Conservation (phyloP, 2,113 vertebrate genomes). For the Oncorhynchus kisutch region DNA sequence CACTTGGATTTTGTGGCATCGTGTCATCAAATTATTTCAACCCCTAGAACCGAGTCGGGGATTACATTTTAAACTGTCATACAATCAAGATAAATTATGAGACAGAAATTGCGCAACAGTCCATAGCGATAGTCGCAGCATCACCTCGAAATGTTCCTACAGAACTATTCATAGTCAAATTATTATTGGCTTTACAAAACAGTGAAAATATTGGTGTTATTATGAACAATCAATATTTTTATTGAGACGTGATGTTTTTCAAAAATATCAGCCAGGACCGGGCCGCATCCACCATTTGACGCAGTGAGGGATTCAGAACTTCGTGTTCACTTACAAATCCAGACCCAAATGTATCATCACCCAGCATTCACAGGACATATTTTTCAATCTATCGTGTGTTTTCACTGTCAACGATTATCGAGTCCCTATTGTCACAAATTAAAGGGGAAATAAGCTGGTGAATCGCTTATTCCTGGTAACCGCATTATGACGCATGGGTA, state of each 20-base stretch:
- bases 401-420: conserved; percentile 36
- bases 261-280: background rate
- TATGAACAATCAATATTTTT: background rate
- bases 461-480: conserved; percentile 72
- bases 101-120: conserved; percentile 53
- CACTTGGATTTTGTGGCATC: conserved; percentile 37
- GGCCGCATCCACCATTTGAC: conserved; percentile 11
- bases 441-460: conserved; percentile 65
- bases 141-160: conserved; percentile 17
- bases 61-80: conserved; percentile 41
- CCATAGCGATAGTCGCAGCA: conserved; percentile 6
- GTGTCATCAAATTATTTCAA: conserved; percentile 25
- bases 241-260: background rate
- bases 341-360: conserved; percentile 1
- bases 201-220: background rate
- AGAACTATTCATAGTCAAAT: too few species aligned
- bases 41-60: background rate
- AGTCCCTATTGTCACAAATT: conserved; percentile 66
- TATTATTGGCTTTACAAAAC: background rate
- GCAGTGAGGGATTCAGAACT: conserved; percentile 10
- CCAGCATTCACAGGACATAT: background rate
- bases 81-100: conserved; percentile 33
- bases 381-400: conserved; percentile 39
- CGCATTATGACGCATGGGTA: conserved; percentile 80
- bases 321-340: conserved; percentile 1